Evolutionary conservation across 2,888 invertebrate species (phyloP), one percentile per base, ranked within the genome.

Genomic region (Acleris emargana): DNA sequence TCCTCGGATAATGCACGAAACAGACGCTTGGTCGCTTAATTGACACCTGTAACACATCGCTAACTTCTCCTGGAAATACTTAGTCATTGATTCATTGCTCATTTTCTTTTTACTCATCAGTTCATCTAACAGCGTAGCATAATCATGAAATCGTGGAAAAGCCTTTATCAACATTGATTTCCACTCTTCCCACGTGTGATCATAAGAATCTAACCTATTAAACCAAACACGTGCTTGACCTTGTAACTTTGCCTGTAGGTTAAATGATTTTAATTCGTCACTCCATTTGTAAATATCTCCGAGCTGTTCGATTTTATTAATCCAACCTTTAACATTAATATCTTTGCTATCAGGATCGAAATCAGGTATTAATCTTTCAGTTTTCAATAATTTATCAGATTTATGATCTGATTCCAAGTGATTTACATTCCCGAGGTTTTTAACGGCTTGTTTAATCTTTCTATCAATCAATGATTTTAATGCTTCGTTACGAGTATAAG

Each of bases 191-290:
- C 73, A 74, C 11, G 72, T 67, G 58, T 62, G 57, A 17, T 68
- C 49, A 28, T 60, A 69, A 7, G 45, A 32, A 5, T 58, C 20
- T 28, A 72, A 60, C 49, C 68, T 68, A 50, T 73, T 68, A 25
- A 72, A 73, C 73, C 74, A 75, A 3, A 52, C 68, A 60, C 57
- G 64, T 5, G 75, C 72, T 66, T 72, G 68, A 2, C 72, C 74
- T 11, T 52, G 22, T 17, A 75, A 55, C 11, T 70, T 22, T 1
- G 68, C 64, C 49, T 71, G 70, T 69, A 73, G 69, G 25, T 73
- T 51, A 63, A 58, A 63, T 17, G 51, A 58, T 49, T 52, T 49
- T 22, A 50, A 28, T 32, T 63, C 58, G 43, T 63, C 63, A n/a
- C 50, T 50, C 63, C 63, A 63, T 11, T 58, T n/a, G 11, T 57